phyloP scores from a whole-genome alignment of 64 coral and sea anemone species.

The Montipora efflorescens region DNA sequence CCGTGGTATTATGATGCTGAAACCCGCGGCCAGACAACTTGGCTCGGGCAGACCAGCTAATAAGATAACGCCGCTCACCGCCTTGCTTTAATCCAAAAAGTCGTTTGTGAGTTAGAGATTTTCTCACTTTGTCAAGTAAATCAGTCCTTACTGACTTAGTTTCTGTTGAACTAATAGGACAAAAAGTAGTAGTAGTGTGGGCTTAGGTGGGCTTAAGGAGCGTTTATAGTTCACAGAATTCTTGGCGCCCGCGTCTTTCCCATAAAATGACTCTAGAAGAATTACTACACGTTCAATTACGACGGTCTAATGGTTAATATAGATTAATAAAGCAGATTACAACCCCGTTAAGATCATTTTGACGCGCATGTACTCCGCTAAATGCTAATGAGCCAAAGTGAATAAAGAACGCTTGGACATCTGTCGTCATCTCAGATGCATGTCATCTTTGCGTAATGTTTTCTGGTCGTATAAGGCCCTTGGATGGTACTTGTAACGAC shows the following conservation, averaged over 20 bases:
- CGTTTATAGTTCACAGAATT: background rate
- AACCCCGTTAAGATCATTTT: background rate
- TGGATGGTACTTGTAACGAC: no score
- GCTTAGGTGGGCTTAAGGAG: background rate
- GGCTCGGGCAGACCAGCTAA: background rate
- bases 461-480: background rate
- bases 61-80: slow-evolving; percentile 32
- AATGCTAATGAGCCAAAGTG: background rate
- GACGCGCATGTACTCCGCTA: background rate
- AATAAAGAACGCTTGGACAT: background rate
- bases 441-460: background rate
- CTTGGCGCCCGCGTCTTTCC: background rate
- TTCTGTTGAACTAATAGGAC: background rate
- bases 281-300: slow-evolving; percentile 45
- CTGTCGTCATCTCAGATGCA: background rate
- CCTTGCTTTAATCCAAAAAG: background rate
- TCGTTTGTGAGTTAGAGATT: background rate
- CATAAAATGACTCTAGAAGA: background rate
- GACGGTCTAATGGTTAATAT: slow-evolving; percentile 47
- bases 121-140: background rate
- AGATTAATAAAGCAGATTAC: background rate
- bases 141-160: background rate
- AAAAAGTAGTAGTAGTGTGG: background rate
- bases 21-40: background rate
- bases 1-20: background rate